Evolutionary conservation across 2,888 invertebrate genomes (phyloP).

Genomic region (Ophion ventricosus): DNA sequence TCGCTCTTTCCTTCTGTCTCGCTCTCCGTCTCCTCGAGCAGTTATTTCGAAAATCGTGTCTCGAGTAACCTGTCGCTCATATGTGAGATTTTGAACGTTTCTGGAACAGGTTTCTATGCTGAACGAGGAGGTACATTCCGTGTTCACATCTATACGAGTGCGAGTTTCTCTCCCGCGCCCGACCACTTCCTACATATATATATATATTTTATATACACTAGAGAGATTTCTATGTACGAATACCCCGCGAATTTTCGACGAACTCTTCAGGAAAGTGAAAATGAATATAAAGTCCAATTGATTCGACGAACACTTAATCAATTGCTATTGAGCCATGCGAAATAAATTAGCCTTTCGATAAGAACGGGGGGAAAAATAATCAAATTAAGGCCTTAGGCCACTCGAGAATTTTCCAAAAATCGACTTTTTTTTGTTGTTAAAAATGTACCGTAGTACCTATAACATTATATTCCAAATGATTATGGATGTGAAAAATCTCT

Average conservation of each 20-base stretch:
- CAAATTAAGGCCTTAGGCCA: no score
- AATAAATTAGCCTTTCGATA: background rate
- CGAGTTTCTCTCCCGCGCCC: constrained; percentile 41
- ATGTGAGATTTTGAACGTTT: constrained; percentile 73
- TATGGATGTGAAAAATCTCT: no score
- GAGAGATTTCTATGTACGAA: background rate
- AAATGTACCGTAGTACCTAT: no score
- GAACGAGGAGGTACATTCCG: constrained; percentile 72
- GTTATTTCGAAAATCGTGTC: constrained; percentile 43
- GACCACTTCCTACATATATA: background rate
- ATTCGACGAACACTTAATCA: background rate
- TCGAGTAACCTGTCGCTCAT: constrained; percentile 73
- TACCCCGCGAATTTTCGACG: background rate
- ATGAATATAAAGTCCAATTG: background rate
- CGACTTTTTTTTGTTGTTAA: no score
- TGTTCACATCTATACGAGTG: constrained; percentile 42
- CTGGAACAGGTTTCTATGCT: constrained; percentile 72
- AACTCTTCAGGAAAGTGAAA: background rate
- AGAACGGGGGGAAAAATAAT: background rate
- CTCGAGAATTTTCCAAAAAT: no score
- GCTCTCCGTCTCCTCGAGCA: background rate
- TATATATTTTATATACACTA: background rate
- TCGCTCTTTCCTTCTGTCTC: background rate
- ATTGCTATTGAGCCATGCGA: background rate
- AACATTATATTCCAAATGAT: no score